A percentile compares a stretch with the other conserved stretches of the same genome.
Evolutionary conservation across 2,797 vertebrate genomes (phyloP).

Genomic region (Liasis olivaceus): DNA sequence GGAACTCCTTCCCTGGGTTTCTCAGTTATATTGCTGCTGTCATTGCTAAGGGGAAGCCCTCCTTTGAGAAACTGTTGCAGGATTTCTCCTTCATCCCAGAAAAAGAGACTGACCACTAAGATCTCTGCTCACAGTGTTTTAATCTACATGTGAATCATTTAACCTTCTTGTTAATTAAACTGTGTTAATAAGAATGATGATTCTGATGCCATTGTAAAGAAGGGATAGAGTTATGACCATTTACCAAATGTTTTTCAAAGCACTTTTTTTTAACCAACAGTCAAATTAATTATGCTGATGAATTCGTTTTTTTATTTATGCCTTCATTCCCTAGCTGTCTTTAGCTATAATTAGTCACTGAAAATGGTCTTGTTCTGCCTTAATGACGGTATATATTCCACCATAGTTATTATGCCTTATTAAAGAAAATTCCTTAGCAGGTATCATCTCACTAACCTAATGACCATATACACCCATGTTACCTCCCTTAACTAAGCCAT

Average conservation of each 20-base stretch:
- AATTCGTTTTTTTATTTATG: not conserved
- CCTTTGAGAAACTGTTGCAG: too few relatives aligned
- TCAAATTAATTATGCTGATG: slow-evolving; percentile 46
- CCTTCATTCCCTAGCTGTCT: slow-evolving; percentile 40
- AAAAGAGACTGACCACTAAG: too few relatives aligned
- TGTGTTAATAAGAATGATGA: slow-evolving; percentile 38
- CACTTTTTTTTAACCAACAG: not conserved
- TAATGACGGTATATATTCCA: slow-evolving; percentile 37
- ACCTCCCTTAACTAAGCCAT: slow-evolving; percentile 18
- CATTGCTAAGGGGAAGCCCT: too few relatives aligned
- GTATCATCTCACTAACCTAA: slow-evolving; percentile 54
- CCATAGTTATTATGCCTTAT: slow-evolving; percentile 38
- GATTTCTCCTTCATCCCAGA: too few relatives aligned
- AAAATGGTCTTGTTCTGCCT: slow-evolving; percentile 47
- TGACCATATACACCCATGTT: slow-evolving; percentile 30
- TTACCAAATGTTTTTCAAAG: slow-evolving; percentile 51
- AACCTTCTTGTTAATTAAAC: slow-evolving; percentile 35
- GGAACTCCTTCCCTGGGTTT: too few relatives aligned
- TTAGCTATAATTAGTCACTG: slow-evolving; percentile 56
- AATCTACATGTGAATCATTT: slow-evolving; percentile 17
- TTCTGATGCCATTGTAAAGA: slow-evolving; percentile 43
- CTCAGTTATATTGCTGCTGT: too few relatives aligned
- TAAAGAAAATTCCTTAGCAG: slow-evolving; percentile 46
- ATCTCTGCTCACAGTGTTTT: too few relatives aligned
- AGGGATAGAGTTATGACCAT: slow-evolving; percentile 30